phyloP scores from a whole-genome alignment of 2,113 vertebrate genomes.

The Leptobrachium leishanense region DNA sequence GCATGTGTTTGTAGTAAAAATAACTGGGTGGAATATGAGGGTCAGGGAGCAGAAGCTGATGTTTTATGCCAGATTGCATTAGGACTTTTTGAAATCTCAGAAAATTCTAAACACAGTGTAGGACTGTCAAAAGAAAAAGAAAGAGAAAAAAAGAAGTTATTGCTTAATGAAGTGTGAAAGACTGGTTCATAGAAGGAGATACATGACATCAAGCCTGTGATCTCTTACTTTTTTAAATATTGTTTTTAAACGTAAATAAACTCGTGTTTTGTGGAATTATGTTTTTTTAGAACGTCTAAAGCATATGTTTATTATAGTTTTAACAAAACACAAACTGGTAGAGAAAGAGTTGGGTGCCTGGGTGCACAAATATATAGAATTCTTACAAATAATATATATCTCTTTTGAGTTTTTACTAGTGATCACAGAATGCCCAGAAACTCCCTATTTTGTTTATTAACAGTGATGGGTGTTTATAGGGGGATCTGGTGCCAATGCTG shows the following conservation, averaged over 20 bases:
- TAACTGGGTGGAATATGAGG: neutral
- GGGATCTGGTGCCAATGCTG: no score
- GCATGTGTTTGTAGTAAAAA: neutral
- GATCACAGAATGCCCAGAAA: no score
- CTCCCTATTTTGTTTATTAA: no score
- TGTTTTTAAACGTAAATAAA: neutral
- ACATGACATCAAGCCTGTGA: neutral
- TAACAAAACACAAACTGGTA: neutral
- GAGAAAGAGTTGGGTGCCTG: neutral
- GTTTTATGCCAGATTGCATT: slow-evolving; percentile 39
- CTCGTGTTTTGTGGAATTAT: no score
- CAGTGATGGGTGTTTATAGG: no score
- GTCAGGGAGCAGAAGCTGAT: slow-evolving; percentile 9
- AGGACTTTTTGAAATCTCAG: neutral
- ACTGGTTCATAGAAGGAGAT: neutral
- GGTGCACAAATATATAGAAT: no score
- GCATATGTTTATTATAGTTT: neutral
- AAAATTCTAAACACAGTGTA: neutral
- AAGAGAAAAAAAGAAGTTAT: neutral
- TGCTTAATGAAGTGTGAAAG: slow-evolving; percentile 4
- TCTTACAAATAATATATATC: no score
- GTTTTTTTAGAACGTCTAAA: no score
- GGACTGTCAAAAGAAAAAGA: neutral
- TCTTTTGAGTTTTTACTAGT: no score
- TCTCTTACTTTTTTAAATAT: neutral